These are phyloP conservation scores for Horisme vitalbata DNA, from an alignment of 2,888 invertebrate genomes.

Conservation along the genomic window DNA sequence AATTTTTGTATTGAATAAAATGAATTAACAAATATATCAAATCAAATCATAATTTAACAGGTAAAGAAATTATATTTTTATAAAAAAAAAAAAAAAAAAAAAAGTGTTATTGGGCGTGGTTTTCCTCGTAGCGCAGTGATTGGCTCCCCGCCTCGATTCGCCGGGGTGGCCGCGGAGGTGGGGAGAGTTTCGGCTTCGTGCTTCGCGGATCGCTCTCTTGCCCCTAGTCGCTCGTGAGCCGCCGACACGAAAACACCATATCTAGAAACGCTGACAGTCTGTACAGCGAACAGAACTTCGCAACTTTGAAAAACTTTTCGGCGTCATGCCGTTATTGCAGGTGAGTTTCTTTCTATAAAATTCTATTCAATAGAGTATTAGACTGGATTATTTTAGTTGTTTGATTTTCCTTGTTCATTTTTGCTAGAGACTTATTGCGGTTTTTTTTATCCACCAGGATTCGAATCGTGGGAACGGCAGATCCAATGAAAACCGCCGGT, in stretches of 20 bases:
- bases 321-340: conserved; percentile 72
- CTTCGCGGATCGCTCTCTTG: conserved; percentile 45
- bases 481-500: conserved; percentile 59
- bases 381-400: too few relatives aligned
- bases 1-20: too few relatives aligned
- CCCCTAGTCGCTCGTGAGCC: conserved; percentile 61
- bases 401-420: too few relatives aligned
- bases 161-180: conserved; percentile 44
- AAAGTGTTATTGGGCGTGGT: conserved; percentile 42
- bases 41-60: conserved; percentile 1
- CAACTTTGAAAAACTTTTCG: conserved; percentile 54
- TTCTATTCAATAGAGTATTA: too few relatives aligned
- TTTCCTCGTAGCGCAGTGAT: conserved; percentile 35
- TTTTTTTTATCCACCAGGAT: conserved; percentile 44
- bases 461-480: conserved; percentile 59
- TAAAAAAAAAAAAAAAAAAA: not conserved
- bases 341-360: conserved; percentile 43
- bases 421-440: not conserved
- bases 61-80: not conserved
- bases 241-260: conserved; percentile 51
- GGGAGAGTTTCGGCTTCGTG: conserved; percentile 56
- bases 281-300: conserved; percentile 35
- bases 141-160: too few relatives aligned
- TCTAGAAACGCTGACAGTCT: conserved; percentile 47
- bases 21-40: too few relatives aligned